These are phyloP conservation scores for Nemapogon koenigi DNA, from an alignment of 2,888 invertebrate species.

Conservation along the genomic window DNA sequence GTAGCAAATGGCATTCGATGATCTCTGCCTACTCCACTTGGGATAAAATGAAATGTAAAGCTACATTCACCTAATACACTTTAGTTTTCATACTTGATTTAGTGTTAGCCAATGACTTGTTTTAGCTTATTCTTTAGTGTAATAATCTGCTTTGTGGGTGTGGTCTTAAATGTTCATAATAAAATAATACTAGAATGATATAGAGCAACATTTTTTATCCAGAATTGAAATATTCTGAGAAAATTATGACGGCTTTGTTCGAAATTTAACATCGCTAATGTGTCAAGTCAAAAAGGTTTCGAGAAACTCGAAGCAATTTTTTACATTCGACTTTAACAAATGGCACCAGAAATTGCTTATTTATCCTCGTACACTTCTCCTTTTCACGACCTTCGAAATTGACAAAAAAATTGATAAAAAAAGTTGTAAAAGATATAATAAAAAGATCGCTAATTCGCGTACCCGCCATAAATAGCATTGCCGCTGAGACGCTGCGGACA, in stretches of 20 bases:
- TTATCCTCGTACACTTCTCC: slow-evolving; percentile 9
- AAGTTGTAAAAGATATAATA: slow-evolving; percentile 8
- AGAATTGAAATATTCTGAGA: slow-evolving; percentile 1
- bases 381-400: slow-evolving; percentile 10
- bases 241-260: slow-evolving; percentile 7
- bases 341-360: slow-evolving; percentile 10
- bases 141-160: too few relatives aligned
- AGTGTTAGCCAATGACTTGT: too few relatives aligned
- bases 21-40: too few relatives aligned
- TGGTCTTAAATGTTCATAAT: too few relatives aligned
- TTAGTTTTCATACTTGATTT: too few relatives aligned
- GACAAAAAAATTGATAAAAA: slow-evolving; percentile 2
- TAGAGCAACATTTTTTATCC: too few relatives aligned
- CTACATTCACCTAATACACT: too few relatives aligned
- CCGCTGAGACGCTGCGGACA: slow-evolving; percentile 3
- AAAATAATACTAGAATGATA: too few relatives aligned
- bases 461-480: slow-evolving; percentile 10
- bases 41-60: too few relatives aligned
- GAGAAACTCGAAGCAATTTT: slow-evolving; percentile 5
- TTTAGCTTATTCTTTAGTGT: too few relatives aligned
- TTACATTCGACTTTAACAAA: slow-evolving; percentile 8
- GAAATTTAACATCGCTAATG: slow-evolving; percentile 5
- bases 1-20: too few relatives aligned
- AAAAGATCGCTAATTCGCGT: slow-evolving; percentile 10
- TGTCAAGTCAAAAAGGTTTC: slow-evolving; percentile 5